Evolutionary conservation across 1,140 invertebrate genomes (phyloP).

Genomic region (Neodiprion fabricii): DNA sequence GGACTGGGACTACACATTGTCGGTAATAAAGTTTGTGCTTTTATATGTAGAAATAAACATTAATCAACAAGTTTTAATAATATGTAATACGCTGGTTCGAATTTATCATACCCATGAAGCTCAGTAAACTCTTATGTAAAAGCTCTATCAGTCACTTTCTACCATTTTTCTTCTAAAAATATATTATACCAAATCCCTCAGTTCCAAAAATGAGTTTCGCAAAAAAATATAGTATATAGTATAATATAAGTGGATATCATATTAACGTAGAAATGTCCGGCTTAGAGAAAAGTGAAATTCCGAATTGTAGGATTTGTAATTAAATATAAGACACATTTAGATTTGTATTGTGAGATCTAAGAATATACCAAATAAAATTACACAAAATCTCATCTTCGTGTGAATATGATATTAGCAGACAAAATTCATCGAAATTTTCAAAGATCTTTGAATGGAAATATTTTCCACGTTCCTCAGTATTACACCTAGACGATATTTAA

Average conservation of each 20-base stretch:
- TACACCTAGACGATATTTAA: too few relatives aligned
- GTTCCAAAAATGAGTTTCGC: not conserved
- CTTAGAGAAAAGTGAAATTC: too few relatives aligned
- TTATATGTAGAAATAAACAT: not conserved
- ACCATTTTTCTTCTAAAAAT: not conserved
- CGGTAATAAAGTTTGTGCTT: not conserved
- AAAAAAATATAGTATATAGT: not conserved
- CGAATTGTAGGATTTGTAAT: too few relatives aligned
- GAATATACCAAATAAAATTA: too few relatives aligned
- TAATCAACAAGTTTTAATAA: not conserved
- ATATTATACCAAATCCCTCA: not conserved
- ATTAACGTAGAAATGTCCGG: not conserved
- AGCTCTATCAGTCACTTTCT: not conserved
- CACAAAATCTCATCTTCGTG: too few relatives aligned
- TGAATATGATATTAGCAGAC: too few relatives aligned
- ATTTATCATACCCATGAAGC: not conserved
- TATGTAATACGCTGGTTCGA: not conserved
- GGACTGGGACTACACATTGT: not conserved
- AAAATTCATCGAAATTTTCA: too few relatives aligned
- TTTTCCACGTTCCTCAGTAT: too few relatives aligned
- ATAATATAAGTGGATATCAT: not conserved
- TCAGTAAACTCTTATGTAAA: not conserved
- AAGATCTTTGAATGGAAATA: too few relatives aligned
- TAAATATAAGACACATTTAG: too few relatives aligned
- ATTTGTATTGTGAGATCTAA: too few relatives aligned